Evolutionary conservation across 2,888 invertebrate species (phyloP).

Genomic region (Zonitis immaculata): DNA sequence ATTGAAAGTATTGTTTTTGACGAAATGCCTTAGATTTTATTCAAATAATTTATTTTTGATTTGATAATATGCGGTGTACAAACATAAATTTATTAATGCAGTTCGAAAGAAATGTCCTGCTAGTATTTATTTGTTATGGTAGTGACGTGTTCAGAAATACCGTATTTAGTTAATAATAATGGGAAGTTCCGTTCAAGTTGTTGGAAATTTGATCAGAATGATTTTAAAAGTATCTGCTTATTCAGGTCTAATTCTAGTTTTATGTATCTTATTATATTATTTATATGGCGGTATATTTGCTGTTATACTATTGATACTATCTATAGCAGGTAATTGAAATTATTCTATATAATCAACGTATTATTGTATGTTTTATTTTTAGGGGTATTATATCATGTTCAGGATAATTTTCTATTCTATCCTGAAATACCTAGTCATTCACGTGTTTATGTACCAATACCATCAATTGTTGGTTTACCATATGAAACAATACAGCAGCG

Average conservation of each 20-base stretch:
- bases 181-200: constrained; percentile 46
- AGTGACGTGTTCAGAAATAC: not conserved
- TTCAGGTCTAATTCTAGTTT: constrained; percentile 66
- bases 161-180: constrained; percentile 26
- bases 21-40: no score
- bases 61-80: no score
- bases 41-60: no score
- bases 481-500: constrained; percentile 78
- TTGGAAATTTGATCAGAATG: constrained; percentile 52
- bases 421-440: constrained; percentile 88
- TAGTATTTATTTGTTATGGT: not conserved
- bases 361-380: constrained; percentile 29
- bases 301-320: constrained; percentile 63
- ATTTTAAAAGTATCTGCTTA: constrained; percentile 73
- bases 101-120: not conserved
- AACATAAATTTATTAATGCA: no score
- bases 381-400: constrained; percentile 81
- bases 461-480: constrained; percentile 78
- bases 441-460: constrained; percentile 80
- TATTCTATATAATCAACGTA: not conserved
- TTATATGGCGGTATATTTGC: constrained; percentile 75
- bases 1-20: no score
- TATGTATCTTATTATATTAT: constrained; percentile 76
- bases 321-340: constrained; percentile 60
- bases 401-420: constrained; percentile 82